Conservation (phyloP, 2,797 vertebrate genomes). For the Xiphophorus birchmanni region DNA sequence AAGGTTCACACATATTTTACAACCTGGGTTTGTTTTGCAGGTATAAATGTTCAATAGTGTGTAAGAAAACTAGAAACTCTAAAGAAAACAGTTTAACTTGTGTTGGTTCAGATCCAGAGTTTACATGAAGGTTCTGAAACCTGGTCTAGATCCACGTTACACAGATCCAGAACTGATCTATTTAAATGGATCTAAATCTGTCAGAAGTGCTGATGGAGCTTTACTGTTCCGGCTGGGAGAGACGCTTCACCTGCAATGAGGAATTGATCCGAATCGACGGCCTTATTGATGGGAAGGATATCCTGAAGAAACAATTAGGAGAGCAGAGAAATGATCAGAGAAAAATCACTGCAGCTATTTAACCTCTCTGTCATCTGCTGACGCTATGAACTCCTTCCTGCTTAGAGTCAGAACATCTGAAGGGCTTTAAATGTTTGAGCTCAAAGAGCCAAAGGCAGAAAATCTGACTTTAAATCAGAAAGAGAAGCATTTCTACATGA, state of each 20-base stretch:
- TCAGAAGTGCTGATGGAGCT: conserved; percentile 3
- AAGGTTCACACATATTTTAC: not conserved
- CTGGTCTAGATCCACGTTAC: not conserved
- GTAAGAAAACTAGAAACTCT: not conserved
- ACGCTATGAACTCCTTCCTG: conserved; percentile 24
- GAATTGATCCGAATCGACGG: conserved; percentile 53
- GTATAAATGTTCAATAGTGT: not conserved
- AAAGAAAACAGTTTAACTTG: not conserved
- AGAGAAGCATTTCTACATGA: not conserved
- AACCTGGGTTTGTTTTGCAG: not conserved
- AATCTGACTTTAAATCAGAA: not conserved
- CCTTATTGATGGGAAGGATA: conserved; percentile 59
- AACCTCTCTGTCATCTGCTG: conserved; percentile 51
- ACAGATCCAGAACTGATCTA: not conserved
- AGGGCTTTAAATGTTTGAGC: not conserved
- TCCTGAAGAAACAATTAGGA: conserved; percentile 69
- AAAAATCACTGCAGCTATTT: conserved; percentile 59
- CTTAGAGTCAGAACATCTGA: not conserved
- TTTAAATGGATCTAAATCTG: not conserved
- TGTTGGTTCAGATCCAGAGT: not conserved
- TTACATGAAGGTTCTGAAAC: too few species aligned
- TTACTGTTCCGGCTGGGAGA: not conserved
- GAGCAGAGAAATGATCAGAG: conserved; percentile 49
- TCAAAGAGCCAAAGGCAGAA: not conserved
- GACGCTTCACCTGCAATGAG: conserved; percentile 23